Percentiles rank a stretch among this genome's conserved stretches.
Evolutionary conservation across 2,113 vertebrate species (phyloP).

Genomic region (Kryptolebias marmoratus): DNA sequence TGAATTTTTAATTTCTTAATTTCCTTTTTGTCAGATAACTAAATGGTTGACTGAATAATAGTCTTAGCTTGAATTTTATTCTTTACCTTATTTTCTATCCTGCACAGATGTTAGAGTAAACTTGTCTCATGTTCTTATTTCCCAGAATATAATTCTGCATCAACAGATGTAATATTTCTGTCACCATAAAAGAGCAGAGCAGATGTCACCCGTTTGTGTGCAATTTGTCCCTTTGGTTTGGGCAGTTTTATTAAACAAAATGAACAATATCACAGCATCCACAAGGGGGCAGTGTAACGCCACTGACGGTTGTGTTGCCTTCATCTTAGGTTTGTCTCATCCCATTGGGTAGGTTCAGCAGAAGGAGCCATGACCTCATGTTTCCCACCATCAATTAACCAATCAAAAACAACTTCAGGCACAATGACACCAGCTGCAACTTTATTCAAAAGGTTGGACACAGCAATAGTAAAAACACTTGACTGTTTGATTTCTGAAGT

Average conservation of each 20-base stretch:
- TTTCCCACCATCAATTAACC: constrained; percentile 22
- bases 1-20: no score
- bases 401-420: constrained; percentile 52
- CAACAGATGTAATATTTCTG: neutral
- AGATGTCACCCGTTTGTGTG: neutral
- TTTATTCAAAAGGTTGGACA: constrained; percentile 83
- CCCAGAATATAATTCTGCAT: no score
- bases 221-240: no score
- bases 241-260: neutral
- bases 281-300: constrained; percentile 57
- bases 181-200: neutral
- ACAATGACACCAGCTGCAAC: constrained; percentile 74
- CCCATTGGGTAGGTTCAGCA: neutral
- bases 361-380: neutral
- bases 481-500: constrained; percentile 66
- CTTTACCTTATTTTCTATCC: no score
- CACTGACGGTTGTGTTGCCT: neutral
- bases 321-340: neutral
- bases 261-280: constrained; percentile 2
- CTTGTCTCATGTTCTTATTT: no score
- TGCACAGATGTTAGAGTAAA: no score
- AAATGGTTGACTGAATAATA: no score
- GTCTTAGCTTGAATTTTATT: no score
- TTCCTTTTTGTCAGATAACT: no score
- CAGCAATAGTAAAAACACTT: constrained; percentile 78